Percentiles rank a stretch among this genome's conserved stretches.
phyloP scores from a whole-genome alignment of 1,140 invertebrate species.

The Sinella curviseta region DNA sequence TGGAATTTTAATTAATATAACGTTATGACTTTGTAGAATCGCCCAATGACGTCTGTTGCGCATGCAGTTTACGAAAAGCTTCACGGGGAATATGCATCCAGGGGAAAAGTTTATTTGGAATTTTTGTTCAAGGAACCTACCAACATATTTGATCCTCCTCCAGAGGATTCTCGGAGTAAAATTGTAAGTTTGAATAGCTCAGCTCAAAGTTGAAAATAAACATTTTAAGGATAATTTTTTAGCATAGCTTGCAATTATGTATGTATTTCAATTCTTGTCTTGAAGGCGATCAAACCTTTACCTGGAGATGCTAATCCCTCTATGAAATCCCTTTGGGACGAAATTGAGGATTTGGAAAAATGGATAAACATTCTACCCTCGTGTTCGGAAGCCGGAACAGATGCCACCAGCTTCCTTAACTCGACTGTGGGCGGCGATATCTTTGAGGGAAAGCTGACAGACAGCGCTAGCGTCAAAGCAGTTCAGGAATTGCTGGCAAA shows the following conservation, averaged over 20 bases:
- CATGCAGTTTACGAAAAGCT: constrained; percentile 47
- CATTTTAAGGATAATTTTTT: neutral
- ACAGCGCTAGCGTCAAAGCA: neutral
- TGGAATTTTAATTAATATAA: neutral
- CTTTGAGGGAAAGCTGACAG: neutral
- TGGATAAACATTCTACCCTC: neutral
- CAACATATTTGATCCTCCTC: constrained; percentile 41
- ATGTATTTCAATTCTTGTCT: too few relatives aligned
- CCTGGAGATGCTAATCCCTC: constrained; percentile 45
- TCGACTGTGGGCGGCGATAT: neutral
- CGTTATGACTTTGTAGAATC: neutral
- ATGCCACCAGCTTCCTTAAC: neutral
- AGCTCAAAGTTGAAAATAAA: neutral
- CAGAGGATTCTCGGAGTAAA: constrained; percentile 33
- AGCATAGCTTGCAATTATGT: neutral
- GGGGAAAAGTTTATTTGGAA: constrained; percentile 46
- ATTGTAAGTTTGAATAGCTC: constrained; percentile 37
- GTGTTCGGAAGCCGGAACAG: neutral
- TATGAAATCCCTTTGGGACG: constrained; percentile 43
- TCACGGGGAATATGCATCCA: constrained; percentile 40
- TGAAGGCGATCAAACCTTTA: constrained; percentile 36
- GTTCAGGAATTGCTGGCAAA: neutral
- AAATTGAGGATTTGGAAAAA: constrained; percentile 32
- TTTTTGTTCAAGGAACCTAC: constrained; percentile 43
- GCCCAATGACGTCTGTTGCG: constrained; percentile 33